Conservation (phyloP, 1,140 invertebrate genomes). For the Drusus annulatus region DNA sequence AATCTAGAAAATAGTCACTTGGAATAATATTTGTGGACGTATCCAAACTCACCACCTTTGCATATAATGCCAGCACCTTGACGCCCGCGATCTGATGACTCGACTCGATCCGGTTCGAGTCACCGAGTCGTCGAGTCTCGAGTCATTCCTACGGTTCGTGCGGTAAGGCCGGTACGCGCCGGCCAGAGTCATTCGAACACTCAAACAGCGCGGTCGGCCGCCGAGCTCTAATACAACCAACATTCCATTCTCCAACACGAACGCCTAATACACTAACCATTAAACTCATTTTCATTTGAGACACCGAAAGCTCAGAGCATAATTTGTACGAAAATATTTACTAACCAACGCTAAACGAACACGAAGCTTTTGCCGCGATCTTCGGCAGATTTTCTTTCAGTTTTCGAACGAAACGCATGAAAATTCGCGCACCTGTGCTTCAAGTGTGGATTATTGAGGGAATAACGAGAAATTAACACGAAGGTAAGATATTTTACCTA, state of each 20-base stretch:
- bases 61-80: neutral
- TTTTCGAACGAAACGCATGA: conserved; percentile 18
- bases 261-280: conserved; percentile 14
- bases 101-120: neutral
- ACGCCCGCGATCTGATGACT: conserved; percentile 15
- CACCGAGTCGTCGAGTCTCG: too few species aligned
- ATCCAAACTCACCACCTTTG: conserved; percentile 14
- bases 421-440: conserved; percentile 30
- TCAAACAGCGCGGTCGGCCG: conserved; percentile 47
- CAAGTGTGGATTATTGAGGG: conserved; percentile 23
- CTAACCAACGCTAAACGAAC: conserved; percentile 20
- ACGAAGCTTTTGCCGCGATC: conserved; percentile 28
- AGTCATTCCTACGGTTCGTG: conserved; percentile 52
- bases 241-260: conserved; percentile 39
- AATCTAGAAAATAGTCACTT: too few species aligned
- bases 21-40: too few species aligned
- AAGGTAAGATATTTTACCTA: neutral
- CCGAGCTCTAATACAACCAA: conserved; percentile 30
- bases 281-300: neutral
- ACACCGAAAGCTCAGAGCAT: conserved; percentile 1
- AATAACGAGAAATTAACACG: neutral
- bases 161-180: conserved; percentile 39
- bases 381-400: conserved; percentile 10
- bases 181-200: conserved; percentile 44
- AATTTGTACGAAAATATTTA: conserved; percentile 4